Evolutionary conservation across 2,888 invertebrate genomes (phyloP), one percentile per base, ranked within the genome.

Genomic region (Ischnus inquisitorius): DNA sequence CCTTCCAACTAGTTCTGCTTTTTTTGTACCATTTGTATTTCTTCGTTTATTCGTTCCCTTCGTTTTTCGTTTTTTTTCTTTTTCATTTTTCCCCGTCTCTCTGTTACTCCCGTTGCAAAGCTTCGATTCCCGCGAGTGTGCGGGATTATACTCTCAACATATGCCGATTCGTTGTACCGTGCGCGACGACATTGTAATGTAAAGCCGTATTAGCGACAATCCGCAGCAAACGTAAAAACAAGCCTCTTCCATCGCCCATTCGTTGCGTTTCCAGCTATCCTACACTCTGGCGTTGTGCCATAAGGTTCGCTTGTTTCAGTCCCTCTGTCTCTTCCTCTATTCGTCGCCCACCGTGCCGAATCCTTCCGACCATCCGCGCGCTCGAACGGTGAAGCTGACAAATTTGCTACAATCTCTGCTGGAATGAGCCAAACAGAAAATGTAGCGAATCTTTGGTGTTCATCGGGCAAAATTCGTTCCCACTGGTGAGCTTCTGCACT

Each of bases 181-280:
- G 14, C 54, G 6, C 48, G 60, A 74, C 64, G 72, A 57, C 46
- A 79, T 79, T 80, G 72, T 67, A 80, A 80, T 68, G 72, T 57
- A 83, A 80, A 80, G 54, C 77, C 80, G 77, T 64, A 77, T 84
- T 80, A 80, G 68, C 51, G 68, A 62, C 22, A 77, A 80, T 77
- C 68, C 67, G 16, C 62, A 54, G 72, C 12, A 62, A 71, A 79
- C 28, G 28, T 60, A 69, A 64, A 68, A 67, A 80, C 76, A 77
- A 72, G 72, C 28, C 43, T 46, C 22, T 65, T 48, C 65, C 51
- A 62, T 68, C 22, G 19, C 28, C 28, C 57, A 25, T 4, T 46
- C 48, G 34, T 57, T 51, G 80, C n/a, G 22, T 65, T 71, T 39
- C 14, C 25, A 69, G 43, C 46, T 39, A 43, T 19, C 14, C n/a